Evolutionary conservation across 2,888 invertebrate genomes (phyloP).

Genomic region (Andrena chrysosceles): DNA sequence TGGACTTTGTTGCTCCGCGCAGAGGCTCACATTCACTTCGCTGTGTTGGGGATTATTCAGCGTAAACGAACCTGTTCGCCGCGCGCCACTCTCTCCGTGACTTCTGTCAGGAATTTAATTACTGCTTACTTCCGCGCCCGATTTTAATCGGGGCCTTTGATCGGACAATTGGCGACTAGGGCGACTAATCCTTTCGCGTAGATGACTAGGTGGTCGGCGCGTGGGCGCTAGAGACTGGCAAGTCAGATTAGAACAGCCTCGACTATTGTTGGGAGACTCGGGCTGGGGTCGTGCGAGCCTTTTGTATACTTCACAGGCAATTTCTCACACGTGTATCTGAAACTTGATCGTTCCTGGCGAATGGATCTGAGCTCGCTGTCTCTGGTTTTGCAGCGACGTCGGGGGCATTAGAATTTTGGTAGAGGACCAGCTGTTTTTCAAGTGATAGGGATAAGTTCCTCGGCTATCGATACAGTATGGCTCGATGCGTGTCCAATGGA

Average conservation of each 20-base stretch:
- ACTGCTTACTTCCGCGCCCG: background rate
- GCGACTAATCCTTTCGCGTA: background rate
- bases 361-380: background rate
- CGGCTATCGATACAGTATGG: slow-evolving; percentile 48
- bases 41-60: slow-evolving; percentile 30
- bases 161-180: background rate
- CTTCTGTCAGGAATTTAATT: slow-evolving; percentile 14
- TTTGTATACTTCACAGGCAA: background rate
- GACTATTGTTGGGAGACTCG: too few species aligned
- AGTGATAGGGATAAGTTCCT: slow-evolving; percentile 41
- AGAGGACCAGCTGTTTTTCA: background rate
- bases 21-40: slow-evolving; percentile 41
- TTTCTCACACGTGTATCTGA: background rate
- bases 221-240: too few species aligned
- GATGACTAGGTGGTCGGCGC: background rate
- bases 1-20: slow-evolving; percentile 19
- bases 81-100: background rate
- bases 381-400: background rate
- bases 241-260: too few species aligned
- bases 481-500: slow-evolving; percentile 42
- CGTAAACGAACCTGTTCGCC: slow-evolving; percentile 16
- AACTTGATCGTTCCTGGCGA: background rate
- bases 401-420: background rate
- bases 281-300: background rate
- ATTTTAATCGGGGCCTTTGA: background rate